Base-by-base conservation (phyloP, 2,888 invertebrate genomes). In the Nycteola revayana region DNA sequence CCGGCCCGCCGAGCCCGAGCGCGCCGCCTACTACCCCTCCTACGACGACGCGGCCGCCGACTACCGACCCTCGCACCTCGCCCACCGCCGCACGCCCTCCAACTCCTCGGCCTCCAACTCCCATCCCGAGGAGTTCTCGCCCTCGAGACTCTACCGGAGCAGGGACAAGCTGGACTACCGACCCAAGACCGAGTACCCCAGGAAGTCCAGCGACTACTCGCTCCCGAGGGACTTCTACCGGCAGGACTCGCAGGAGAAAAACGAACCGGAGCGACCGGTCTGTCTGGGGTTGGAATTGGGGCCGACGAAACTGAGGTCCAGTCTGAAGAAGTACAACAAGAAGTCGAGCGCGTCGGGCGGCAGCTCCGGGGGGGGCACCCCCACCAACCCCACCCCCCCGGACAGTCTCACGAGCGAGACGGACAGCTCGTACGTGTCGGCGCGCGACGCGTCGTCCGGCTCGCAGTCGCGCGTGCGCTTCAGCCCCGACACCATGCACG, bases 361-460 rank as follows among this genome's bases (percentile, higher is more conserved):
- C 1, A 90, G 90, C 43, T 92, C 93, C 0, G 92, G 92, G 0
- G 93, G 92, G 0, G 91, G 91, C 8, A 95, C 95, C 0, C 95
- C 95, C 9, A 94, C 95, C 0, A 94, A 95, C 73, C 94, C 94
- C 1, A 95, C 96, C 3, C 96, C 96, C 0, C 95, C 96, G 0
- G 96, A 96, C 60, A 95, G 95, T 49, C 67, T 95, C 40, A 94
- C 95, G 0, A 95, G 95, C 62, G 97, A 97, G 59, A 85, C 86
- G 10, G 96, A 96, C 66, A n/a, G n/a, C 63, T 95, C 95, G 25
- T 97, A 96, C 75, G 93, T 95, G 53, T 96, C 96, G 5, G 96
- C 96, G 9, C 91, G 95, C 62, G 95, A 95, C 62, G 92, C 90
- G 0, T 91, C 92, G 7, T 90, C 92, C 39, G 92, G 92, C 11